Percentiles rank a stretch among this genome's conserved stretches.
Evolutionary conservation across 2,797 vertebrate genomes (phyloP).

Genomic region (Myotis vivesi): DNA sequence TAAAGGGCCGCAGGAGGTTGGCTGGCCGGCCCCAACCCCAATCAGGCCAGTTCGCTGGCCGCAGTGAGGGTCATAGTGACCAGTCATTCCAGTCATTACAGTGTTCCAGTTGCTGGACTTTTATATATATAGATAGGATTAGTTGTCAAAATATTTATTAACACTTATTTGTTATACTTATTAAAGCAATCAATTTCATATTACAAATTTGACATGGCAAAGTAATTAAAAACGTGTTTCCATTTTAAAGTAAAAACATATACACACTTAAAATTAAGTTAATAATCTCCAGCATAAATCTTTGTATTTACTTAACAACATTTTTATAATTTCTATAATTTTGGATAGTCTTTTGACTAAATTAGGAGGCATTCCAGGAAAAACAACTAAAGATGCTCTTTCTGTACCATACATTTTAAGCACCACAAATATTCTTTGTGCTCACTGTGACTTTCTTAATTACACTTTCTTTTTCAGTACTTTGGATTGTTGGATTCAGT

Average conservation of each 20-base stretch:
- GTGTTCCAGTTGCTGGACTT: too few species aligned
- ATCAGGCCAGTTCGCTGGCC: too few species aligned
- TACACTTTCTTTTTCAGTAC: background rate
- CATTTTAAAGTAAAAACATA: background rate
- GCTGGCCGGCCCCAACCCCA: too few species aligned
- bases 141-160: background rate
- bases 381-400: background rate
- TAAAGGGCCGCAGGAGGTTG: too few species aligned
- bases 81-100: too few species aligned
- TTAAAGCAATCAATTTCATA: background rate
- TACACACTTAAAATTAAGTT: background rate
- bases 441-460: conserved; percentile 29
- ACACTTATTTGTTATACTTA: background rate
- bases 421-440: background rate
- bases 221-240: background rate
- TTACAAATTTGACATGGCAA: background rate
- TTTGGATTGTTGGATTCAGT: background rate
- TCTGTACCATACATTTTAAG: background rate
- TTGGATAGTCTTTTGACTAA: background rate
- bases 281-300: background rate
- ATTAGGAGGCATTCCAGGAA: background rate
- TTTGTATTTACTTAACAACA: background rate
- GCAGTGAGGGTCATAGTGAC: too few species aligned
- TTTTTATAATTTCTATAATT: conserved; percentile 9
- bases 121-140: background rate